phyloP scores from a whole-genome alignment of 2,113 vertebrate species.

The Aptenodytes patagonicus region DNA sequence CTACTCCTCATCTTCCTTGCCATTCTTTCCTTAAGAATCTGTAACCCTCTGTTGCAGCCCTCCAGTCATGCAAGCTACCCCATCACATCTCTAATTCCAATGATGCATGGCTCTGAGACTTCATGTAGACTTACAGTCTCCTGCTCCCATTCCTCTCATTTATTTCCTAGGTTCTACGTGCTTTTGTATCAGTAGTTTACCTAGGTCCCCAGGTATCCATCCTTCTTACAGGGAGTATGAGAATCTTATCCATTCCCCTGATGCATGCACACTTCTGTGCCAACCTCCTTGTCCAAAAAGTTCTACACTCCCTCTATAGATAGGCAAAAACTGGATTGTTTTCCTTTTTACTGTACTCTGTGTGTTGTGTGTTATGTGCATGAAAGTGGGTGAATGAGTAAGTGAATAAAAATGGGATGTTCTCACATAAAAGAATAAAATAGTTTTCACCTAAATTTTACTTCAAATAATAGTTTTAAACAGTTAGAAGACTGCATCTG shows the following conservation, averaged over 20 bases:
- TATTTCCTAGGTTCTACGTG: neutral
- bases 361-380: neutral
- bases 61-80: neutral
- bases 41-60: neutral
- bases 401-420: neutral
- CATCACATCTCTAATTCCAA: neutral
- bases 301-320: neutral
- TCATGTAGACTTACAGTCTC: neutral
- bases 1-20: neutral
- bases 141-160: neutral
- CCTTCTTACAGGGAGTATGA: neutral
- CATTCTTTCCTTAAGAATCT: neutral
- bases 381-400: neutral
- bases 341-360: neutral
- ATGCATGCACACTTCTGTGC: neutral
- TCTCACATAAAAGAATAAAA: neutral
- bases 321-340: neutral
- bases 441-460: neutral
- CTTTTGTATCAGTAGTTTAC: neutral
- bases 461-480: neutral
- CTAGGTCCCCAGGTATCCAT: neutral
- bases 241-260: neutral
- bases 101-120: neutral
- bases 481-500: neutral
- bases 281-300: neutral